Evolutionary conservation across 2,888 invertebrate genomes (phyloP), one percentile per base, ranked within the genome.

Genomic region (Diploptera punctata): DNA sequence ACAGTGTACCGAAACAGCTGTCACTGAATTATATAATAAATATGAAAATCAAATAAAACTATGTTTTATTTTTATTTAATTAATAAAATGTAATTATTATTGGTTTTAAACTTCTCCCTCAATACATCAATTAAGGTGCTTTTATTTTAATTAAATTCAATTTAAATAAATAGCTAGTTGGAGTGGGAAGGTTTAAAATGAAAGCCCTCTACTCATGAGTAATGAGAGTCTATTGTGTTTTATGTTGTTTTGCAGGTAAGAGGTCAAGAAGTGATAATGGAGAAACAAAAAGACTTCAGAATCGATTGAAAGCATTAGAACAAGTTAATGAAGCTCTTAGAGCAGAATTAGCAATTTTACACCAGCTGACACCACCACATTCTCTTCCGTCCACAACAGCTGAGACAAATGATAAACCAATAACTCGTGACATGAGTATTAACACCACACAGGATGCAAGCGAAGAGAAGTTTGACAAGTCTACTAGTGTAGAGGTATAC

Each of bases 241-340:
- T n/a, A n/a, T n/a, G n/a, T n/a, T n/a, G n/a, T n/a, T 57, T 13
- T 29, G n/a, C n/a, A 65, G 65, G 47, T 13, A 65, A 69, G 60
- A 67, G 47, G 18, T 31, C 29, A 9, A 29, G 52, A 24, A 62
- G 60, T 54, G 73, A 67, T 3, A 47, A 43, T 16, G 43, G 52
- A 18, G 77, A 77, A 68, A 26, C 75, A 4, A 75, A 77, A 54
- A 70, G 78, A 19, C 76, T 80, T 18, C 76, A 78, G 29, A 76
- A 76, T 49, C 78, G 77, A 61, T 67, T 80, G 26, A 73, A 77
- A 10, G 76, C 73, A 0, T 79, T 90, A 2, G 86, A 86, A 68
- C 87, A 87, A 67, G 82, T 81, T 9, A 80, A 80, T 69, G 83
- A 81, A 61, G 83, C 83, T 71, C 81, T 82, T 73, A 78, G 80